Conservation (phyloP, 2,888 invertebrate genomes). For the Fabriciana adippe region DNA sequence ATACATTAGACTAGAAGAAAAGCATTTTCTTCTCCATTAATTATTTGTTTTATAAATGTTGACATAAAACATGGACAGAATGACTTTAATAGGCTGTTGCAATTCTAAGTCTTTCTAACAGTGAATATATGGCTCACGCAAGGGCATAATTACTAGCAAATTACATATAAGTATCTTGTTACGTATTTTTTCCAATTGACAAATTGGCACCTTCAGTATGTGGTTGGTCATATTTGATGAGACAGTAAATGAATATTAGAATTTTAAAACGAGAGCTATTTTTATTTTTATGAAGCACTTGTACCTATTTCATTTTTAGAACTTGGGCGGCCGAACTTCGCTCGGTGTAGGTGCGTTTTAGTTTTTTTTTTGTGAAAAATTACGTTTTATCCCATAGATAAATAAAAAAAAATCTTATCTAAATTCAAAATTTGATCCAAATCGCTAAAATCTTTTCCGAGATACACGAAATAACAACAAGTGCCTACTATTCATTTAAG, state of each 20-base stretch:
- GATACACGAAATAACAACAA: no score
- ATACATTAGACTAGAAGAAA: no score
- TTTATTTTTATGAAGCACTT: no score
- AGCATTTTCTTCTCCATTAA: not conserved
- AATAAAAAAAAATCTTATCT: no score
- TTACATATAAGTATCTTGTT: slow-evolving; percentile 24
- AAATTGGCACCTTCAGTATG: slow-evolving; percentile 29
- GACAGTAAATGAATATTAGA: not conserved
- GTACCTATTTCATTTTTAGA: no score
- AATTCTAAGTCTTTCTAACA: slow-evolving; percentile 33
- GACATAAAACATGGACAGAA: slow-evolving; percentile 42
- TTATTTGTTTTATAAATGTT: slow-evolving; percentile 43
- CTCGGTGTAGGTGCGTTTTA: no score
- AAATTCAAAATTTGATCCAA: no score
- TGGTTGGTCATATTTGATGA: slow-evolving; percentile 24
- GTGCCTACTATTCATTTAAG: no score
- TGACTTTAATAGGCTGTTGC: slow-evolving; percentile 37
- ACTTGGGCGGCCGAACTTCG: no score
- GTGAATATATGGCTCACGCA: not conserved
- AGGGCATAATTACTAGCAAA: slow-evolving; percentile 37
- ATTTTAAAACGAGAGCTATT: not conserved
- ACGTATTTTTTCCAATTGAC: slow-evolving; percentile 30
- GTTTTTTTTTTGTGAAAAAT: no score
- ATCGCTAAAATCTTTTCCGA: no score
- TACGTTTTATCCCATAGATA: no score